phyloP scores from a whole-genome alignment of 2,113 vertebrate genomes.

The Python bivittatus region DNA sequence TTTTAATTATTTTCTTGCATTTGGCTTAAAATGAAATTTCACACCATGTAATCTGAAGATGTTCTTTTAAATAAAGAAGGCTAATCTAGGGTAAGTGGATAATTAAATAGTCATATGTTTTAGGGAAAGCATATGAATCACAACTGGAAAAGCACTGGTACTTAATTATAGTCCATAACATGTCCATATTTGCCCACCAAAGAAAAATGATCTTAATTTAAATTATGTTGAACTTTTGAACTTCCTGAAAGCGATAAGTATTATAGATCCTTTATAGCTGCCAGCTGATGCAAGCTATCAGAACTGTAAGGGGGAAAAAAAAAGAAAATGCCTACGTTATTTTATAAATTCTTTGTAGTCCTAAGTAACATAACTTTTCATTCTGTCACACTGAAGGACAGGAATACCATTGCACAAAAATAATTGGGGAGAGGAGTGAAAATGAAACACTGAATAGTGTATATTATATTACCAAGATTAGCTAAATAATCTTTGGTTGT shows the following conservation, averaged over 20 bases:
- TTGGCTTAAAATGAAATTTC: background rate
- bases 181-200: conserved; percentile 1
- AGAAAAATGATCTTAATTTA: conserved; percentile 22
- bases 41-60: background rate
- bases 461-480: background rate
- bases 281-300: conserved; percentile 4
- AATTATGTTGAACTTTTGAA: conserved; percentile 23
- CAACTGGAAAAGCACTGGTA: conserved; percentile 7
- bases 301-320: background rate
- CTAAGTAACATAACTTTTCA: background rate
- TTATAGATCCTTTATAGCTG: conserved; percentile 7
- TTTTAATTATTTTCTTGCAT: background rate
- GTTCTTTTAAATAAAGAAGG: background rate
- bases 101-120: background rate
- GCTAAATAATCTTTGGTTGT: conserved; percentile 10
- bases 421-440: background rate
- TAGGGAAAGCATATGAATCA: conserved; percentile 10
- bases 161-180: conserved; percentile 6
- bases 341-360: background rate
- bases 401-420: background rate
- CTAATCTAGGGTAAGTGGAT: background rate
- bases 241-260: conserved; percentile 11
- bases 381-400: background rate
- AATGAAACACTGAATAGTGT: background rate
- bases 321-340: conserved; percentile 1